A percentile compares a stretch with the other conserved stretches of the same genome.
phyloP scores from a whole-genome alignment of 1,140 invertebrate species.

The Atta cephalotes region DNA sequence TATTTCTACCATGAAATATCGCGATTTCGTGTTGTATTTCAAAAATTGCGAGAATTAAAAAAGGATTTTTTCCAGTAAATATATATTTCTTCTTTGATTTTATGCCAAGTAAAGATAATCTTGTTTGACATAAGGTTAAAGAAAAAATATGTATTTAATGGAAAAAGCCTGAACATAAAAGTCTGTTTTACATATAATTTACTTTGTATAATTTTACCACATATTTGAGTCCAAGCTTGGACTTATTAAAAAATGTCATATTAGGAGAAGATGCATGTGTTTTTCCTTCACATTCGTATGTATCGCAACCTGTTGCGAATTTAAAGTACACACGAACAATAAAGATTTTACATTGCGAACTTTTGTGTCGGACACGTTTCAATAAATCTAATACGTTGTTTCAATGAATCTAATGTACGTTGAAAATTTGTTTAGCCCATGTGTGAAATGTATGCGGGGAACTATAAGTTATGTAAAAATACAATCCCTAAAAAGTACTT shows the following conservation, averaged over 20 bases:
- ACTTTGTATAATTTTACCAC: background rate
- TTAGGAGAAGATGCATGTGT: background rate
- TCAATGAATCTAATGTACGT: constrained; percentile 1
- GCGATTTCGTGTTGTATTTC: background rate
- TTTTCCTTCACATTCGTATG: background rate
- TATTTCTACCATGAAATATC: background rate
- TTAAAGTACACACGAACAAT: background rate
- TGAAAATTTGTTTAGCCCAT: background rate
- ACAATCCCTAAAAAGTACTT: background rate
- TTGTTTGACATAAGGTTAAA: background rate
- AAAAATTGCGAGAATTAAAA: background rate
- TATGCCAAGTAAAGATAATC: background rate
- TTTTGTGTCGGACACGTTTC: background rate
- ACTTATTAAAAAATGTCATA: constrained; percentile 15
- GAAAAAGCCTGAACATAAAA: too few species aligned
- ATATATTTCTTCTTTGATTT: background rate
- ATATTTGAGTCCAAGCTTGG: background rate
- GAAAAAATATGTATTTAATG: background rate
- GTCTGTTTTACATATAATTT: background rate
- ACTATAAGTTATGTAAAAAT: background rate
- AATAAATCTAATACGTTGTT: constrained; percentile 1
- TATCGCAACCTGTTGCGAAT: constrained; percentile 47
- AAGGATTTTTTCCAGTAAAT: background rate
- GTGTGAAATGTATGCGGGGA: too few species aligned
- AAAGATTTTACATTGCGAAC: background rate